Evolutionary conservation across 2,797 vertebrate genomes (phyloP).

Genomic region (Takifugu ocellatus): DNA sequence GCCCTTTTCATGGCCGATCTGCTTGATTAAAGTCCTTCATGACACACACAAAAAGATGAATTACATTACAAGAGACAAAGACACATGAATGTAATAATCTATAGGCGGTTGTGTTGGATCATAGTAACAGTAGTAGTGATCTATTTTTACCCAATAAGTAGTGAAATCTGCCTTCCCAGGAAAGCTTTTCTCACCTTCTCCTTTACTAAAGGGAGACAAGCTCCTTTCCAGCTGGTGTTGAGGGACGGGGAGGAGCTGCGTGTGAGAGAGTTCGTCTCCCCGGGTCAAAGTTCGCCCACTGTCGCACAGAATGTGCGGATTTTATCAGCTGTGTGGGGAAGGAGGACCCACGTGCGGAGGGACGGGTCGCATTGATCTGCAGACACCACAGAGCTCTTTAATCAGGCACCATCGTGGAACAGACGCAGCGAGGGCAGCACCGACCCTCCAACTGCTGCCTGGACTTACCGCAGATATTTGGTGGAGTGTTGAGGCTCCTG

Average conservation of each 20-base stretch:
- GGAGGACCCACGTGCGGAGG: slow-evolving; percentile 38
- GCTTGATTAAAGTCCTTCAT: slow-evolving; percentile 12
- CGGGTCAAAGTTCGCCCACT: slow-evolving; percentile 69
- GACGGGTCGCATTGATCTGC: not conserved
- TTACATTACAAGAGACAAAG: not conserved
- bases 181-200: slow-evolving; percentile 16
- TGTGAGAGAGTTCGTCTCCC: slow-evolving; percentile 23
- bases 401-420: not conserved
- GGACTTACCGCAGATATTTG: slow-evolving; percentile 40
- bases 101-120: not conserved
- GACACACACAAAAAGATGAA: too few relatives aligned
- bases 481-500: slow-evolving; percentile 13
- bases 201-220: slow-evolving; percentile 18
- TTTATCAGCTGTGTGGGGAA: slow-evolving; percentile 54
- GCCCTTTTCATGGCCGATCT: slow-evolving; percentile 65
- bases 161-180: not conserved
- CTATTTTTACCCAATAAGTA: not conserved
- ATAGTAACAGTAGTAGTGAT: not conserved
- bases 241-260: slow-evolving; percentile 11
- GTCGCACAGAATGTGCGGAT: slow-evolving; percentile 47
- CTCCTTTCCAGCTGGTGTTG: slow-evolving; percentile 33
- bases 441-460: not conserved
- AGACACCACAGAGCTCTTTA: not conserved
- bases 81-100: not conserved
- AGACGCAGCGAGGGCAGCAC: too few relatives aligned